Percentiles rank a stretch among this genome's conserved stretches.
These are phyloP conservation scores for Ceryle rudis DNA, from an alignment of 2,797 vertebrate species.

Conservation along the genomic window DNA sequence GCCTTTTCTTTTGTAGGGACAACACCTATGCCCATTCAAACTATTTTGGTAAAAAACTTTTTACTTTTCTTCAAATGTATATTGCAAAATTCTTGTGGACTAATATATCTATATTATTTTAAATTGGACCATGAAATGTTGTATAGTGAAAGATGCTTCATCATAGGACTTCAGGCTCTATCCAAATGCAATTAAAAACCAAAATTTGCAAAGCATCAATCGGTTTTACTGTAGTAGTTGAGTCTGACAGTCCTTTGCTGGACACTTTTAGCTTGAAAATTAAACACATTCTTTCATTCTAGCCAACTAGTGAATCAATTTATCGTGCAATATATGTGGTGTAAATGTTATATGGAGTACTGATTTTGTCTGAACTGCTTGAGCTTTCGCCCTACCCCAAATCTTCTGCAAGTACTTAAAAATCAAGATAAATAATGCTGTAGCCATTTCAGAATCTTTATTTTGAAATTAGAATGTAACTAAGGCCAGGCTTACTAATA, in stretches of 20 bases:
- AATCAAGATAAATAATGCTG: background rate
- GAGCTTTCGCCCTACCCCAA: background rate
- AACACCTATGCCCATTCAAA: background rate
- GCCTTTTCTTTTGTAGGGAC: background rate
- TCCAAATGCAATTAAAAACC: background rate
- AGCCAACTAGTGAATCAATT: background rate
- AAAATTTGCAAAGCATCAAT: background rate
- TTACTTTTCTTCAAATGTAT: background rate
- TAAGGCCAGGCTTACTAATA: background rate
- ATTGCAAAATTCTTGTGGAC: background rate
- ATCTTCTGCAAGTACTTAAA: background rate
- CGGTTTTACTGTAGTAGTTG: background rate
- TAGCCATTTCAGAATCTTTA: background rate
- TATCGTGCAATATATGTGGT: rapidly evolving
- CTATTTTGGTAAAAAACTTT: background rate
- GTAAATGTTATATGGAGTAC: background rate
- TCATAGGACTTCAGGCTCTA: background rate
- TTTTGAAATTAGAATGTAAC: background rate
- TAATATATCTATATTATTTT: background rate
- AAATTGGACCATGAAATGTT: background rate
- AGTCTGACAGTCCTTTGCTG: background rate
- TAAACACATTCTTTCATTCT: background rate
- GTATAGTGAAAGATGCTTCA: background rate
- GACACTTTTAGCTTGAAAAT: background rate
- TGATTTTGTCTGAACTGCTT: background rate